These are phyloP conservation scores for Paramisgurnus dabryanus DNA, from an alignment of 2,113 vertebrate species.

Conservation along the genomic window DNA sequence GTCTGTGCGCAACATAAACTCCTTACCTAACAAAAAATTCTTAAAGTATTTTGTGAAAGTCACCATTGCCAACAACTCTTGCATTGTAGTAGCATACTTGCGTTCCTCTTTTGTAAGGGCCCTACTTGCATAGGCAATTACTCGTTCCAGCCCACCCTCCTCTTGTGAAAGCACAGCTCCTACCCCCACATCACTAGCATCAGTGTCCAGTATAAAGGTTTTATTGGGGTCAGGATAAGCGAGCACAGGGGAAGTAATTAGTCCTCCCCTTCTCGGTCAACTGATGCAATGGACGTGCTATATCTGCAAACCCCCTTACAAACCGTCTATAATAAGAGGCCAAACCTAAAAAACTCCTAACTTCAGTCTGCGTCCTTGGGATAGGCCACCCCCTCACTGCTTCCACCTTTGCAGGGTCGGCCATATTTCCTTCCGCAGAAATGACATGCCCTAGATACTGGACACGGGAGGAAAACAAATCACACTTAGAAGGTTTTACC, in stretches of 20 bases:
- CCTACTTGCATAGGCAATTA: background rate
- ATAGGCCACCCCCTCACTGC: background rate
- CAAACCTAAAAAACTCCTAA: background rate
- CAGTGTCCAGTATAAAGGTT: background rate
- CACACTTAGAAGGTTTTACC: no score
- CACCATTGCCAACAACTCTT: no score
- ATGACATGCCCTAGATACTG: background rate
- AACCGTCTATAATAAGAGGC: background rate
- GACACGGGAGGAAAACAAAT: no score
- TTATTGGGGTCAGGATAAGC: background rate
- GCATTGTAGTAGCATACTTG: background rate
- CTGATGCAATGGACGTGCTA: background rate
- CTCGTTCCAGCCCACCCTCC: background rate
- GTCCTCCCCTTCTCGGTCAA: background rate
- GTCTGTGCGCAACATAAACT: no score
- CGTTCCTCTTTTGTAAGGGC: background rate
- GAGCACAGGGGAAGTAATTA: background rate
- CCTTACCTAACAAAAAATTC: no score
- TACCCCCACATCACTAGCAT: background rate
- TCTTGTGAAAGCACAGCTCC: background rate
- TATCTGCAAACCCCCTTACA: background rate
- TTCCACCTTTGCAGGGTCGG: background rate
- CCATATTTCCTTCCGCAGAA: background rate
- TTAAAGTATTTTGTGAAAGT: no score
- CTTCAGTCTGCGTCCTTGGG: background rate